Evolutionary conservation across 2,113 vertebrate genomes (phyloP).

Genomic region (Isurus oxyrinchus): DNA sequence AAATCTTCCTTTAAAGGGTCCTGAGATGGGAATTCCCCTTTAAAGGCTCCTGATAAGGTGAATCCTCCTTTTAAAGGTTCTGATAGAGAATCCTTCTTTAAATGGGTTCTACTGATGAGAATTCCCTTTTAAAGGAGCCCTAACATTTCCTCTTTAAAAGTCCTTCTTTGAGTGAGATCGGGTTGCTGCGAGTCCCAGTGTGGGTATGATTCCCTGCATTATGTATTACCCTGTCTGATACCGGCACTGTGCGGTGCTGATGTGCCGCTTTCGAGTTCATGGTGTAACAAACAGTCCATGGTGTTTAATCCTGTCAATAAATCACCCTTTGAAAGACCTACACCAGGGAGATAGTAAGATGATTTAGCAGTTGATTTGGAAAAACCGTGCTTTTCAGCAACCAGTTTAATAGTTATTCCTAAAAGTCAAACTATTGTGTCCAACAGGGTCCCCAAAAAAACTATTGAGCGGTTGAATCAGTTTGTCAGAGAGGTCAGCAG

Average conservation of each 20-base stretch:
- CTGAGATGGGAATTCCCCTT: background rate
- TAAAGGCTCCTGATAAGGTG: background rate
- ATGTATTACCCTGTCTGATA: background rate
- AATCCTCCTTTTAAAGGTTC: too few relatives aligned
- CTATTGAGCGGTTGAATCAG: background rate
- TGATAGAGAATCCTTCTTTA: background rate
- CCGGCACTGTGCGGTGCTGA: background rate
- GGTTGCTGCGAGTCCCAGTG: too few relatives aligned
- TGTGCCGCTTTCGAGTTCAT: background rate
- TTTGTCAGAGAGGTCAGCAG: background rate
- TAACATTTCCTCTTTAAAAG: too few relatives aligned
- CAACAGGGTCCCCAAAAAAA: background rate
- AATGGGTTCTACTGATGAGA: background rate
- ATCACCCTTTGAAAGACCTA: background rate
- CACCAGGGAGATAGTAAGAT: background rate
- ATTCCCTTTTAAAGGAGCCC: background rate
- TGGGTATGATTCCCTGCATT: background rate
- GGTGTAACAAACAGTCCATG: background rate
- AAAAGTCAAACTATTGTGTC: background rate
- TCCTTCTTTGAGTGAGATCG: too few relatives aligned
- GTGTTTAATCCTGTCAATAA: background rate
- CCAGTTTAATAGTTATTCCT: background rate
- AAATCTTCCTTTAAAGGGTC: background rate
- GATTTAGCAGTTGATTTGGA: background rate
- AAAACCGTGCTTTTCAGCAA: background rate